Percentiles rank a stretch among this genome's conserved stretches.
Evolutionary conservation across 2,113 vertebrate species (phyloP).

Genomic region (Tychaedon coryphoeus): DNA sequence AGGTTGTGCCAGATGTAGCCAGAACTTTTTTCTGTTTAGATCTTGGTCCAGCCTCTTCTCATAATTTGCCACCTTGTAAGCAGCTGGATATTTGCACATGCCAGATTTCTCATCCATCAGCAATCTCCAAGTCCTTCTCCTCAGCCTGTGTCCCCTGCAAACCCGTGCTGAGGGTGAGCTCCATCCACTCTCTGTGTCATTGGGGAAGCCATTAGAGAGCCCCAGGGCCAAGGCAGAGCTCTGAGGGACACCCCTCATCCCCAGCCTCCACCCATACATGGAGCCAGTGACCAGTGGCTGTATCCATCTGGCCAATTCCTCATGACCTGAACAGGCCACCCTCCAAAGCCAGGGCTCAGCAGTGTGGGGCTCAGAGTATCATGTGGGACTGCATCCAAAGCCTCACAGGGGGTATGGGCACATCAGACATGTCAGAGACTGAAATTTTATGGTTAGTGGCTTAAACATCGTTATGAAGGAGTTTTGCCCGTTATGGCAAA

Average conservation of each 20-base stretch:
- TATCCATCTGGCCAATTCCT: neutral
- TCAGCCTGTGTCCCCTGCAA: neutral
- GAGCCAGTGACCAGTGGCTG: neutral
- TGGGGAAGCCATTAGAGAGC: neutral
- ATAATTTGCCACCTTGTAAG: neutral
- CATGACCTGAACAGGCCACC: accelerated
- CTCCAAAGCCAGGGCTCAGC: neutral
- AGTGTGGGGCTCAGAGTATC: neutral
- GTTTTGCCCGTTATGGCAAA: neutral
- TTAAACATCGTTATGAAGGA: neutral
- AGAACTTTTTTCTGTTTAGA: neutral
- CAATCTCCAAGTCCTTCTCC: neutral
- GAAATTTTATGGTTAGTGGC: too few relatives aligned
- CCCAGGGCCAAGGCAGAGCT: neutral
- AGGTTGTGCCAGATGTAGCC: neutral
- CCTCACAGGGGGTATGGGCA: neutral
- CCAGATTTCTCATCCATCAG: neutral
- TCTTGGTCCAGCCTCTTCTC: neutral
- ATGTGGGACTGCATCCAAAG: neutral
- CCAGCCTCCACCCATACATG: neutral
- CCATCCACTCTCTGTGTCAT: too few relatives aligned
- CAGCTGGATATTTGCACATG: neutral
- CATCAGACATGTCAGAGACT: neutral
- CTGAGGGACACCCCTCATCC: neutral
- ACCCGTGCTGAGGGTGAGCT: accelerated